Conservation (phyloP, 53 echinoderm and acorn worm species). For the Henricia sp. region DNA sequence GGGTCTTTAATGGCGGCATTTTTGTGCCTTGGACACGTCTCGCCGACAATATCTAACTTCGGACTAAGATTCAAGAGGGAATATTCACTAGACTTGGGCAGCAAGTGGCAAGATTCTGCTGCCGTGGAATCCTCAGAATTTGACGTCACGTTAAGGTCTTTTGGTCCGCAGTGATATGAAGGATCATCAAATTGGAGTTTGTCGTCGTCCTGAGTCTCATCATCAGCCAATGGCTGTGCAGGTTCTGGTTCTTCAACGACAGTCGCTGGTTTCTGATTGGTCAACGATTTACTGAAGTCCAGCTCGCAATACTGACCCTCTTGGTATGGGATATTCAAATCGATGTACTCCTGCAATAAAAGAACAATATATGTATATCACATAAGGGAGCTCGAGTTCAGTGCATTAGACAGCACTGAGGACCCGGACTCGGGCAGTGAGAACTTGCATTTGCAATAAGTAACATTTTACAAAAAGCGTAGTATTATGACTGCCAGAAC, state of each 20-base stretch:
- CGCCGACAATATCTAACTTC: neutral
- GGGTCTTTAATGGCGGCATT: neutral
- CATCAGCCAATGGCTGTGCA: neutral
- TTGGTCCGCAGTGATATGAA: slow-evolving; percentile 17
- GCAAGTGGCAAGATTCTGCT: neutral
- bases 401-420: neutral
- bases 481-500: too few species aligned
- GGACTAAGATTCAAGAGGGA: neutral
- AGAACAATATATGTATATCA: neutral
- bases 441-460: neutral
- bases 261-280: slow-evolving; percentile 9
- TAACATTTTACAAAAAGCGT: neutral
- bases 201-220: neutral
- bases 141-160: neutral
- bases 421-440: neutral
- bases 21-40: neutral
- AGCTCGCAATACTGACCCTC: slow-evolving; percentile 60
- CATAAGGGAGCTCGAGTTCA: neutral
- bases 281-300: slow-evolving; percentile 19
- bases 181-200: neutral
- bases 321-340: slow-evolving; percentile 76
- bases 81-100: neutral
- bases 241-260: slow-evolving; percentile 21
- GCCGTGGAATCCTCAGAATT: neutral
- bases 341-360: slow-evolving; percentile 77